These are phyloP conservation scores for Morelia viridis DNA, from an alignment of 2,797 vertebrate genomes.

Conservation along the genomic window DNA sequence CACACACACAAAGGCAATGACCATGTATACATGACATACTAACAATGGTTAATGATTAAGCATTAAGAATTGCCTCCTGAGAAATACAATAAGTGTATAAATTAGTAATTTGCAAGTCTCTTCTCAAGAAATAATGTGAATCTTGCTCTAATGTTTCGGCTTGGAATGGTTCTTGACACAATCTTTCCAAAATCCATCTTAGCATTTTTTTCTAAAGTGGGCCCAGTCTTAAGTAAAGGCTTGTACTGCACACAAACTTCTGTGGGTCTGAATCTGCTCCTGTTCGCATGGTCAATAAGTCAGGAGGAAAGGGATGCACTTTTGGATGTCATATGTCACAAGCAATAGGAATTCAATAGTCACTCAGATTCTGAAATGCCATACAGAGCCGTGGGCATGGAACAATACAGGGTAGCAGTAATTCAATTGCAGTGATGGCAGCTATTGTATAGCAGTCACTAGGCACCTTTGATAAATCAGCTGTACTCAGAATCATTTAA, in stretches of 20 bases:
- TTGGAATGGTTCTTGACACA: not conserved
- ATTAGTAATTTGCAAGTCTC: not conserved
- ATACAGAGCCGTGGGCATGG: not conserved
- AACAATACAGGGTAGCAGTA: not conserved
- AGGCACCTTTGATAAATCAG: constrained; percentile 24
- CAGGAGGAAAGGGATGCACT: constrained; percentile 17
- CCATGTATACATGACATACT: not conserved
- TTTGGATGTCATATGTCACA: constrained; percentile 29
- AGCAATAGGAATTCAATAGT: constrained; percentile 41
- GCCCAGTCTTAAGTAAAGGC: not conserved
- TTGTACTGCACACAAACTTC: not conserved
- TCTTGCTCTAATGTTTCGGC: not conserved
- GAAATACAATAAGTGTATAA: not conserved
- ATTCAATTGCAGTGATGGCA: constrained; percentile 38
- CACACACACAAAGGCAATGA: not conserved
- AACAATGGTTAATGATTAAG: not conserved
- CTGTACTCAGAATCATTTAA: constrained; percentile 22
- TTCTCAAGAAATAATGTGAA: not conserved
- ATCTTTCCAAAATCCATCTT: not conserved
- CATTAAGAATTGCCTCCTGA: not conserved
- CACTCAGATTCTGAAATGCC: not conserved
- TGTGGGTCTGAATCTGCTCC: not conserved
- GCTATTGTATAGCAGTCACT: not conserved
- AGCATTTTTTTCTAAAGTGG: not conserved
- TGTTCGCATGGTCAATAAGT: constrained; percentile 11